Conservation (phyloP, 2,113 vertebrate genomes). For the Pangasianodon hypophthalmus region DNA sequence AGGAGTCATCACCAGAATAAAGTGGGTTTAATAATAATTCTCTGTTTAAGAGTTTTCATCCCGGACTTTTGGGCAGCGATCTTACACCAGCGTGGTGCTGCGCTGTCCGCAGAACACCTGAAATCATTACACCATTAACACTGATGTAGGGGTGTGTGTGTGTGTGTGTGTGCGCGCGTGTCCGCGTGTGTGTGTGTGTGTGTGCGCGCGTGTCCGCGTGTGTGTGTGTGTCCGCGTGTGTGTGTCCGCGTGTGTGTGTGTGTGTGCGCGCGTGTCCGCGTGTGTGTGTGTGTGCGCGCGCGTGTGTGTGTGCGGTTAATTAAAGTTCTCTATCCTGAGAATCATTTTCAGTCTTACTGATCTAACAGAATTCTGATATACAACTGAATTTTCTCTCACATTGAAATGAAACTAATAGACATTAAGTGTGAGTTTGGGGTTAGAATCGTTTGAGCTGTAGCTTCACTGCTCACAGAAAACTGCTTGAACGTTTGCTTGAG, state of each 20-base stretch:
- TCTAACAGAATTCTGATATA: not conserved
- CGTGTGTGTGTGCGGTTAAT: too few relatives aligned
- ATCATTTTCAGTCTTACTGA: not conserved
- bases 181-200: too few relatives aligned
- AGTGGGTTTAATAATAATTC: constrained; percentile 71
- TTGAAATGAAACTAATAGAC: not conserved
- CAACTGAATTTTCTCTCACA: not conserved
- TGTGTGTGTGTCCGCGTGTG: too few relatives aligned
- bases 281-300: not conserved
- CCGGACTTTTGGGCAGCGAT: not conserved
- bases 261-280: too few relatives aligned
- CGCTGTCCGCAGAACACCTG: not conserved
- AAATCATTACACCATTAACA: not conserved
- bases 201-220: too few relatives aligned
- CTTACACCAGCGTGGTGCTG: not conserved
- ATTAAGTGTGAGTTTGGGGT: not conserved
- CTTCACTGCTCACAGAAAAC: not conserved
- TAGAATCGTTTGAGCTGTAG: not conserved
- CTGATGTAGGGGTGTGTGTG: not conserved
- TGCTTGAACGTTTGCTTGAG: not conserved
- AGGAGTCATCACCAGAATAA: constrained; percentile 87
- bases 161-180: too few relatives aligned
- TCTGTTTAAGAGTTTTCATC: not conserved
- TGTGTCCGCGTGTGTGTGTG: too few relatives aligned
- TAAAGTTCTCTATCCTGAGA: not conserved